A percentile compares a stretch with the other conserved stretches of the same genome.
These are phyloP conservation scores for Crenichthys baileyi DNA, from an alignment of 2,797 vertebrate genomes.

Conservation along the genomic window DNA sequence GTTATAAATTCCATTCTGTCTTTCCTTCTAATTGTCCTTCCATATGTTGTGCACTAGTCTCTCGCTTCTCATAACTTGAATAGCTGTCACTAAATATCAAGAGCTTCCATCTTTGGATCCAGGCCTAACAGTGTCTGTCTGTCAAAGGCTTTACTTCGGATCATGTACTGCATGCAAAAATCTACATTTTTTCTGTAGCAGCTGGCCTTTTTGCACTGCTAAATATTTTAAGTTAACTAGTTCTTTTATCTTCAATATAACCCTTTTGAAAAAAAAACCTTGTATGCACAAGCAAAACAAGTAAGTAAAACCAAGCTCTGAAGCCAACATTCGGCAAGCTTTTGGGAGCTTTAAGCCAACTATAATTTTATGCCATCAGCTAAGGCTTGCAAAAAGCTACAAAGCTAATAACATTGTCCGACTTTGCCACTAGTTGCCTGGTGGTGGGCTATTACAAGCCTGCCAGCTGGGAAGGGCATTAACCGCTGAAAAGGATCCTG, in stretches of 20 bases:
- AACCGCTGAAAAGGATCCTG: conserved; percentile 73
- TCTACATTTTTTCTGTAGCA: background rate
- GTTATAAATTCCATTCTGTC: conserved; percentile 29
- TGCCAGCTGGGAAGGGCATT: conserved; percentile 71
- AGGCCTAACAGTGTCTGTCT: conserved; percentile 14
- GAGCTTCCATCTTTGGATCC: conserved; percentile 13
- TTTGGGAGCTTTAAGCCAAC: conserved; percentile 49
- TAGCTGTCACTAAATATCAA: conserved; percentile 31
- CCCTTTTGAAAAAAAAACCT: conserved; percentile 25
- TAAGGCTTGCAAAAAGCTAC: conserved; percentile 37
- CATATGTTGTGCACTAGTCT: conserved; percentile 31
- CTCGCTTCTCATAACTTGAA: conserved; percentile 39
- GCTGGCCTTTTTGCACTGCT: conserved; percentile 10
- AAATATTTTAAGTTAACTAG: conserved; percentile 16
- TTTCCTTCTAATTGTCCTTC: conserved; percentile 41
- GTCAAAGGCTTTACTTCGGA: conserved; percentile 8
- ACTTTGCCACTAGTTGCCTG: conserved; percentile 69
- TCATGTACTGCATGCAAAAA: conserved; percentile 1
- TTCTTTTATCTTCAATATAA: conserved; percentile 38
- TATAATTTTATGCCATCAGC: conserved; percentile 62
- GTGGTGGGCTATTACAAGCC: conserved; percentile 59
- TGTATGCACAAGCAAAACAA: conserved; percentile 39
- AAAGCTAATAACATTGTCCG: conserved; percentile 69
- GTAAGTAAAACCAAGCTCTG: conserved; percentile 44
- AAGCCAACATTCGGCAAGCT: conserved; percentile 33